Conservation (phyloP, 2,888 invertebrate species). For the Craniophora ligustri region DNA sequence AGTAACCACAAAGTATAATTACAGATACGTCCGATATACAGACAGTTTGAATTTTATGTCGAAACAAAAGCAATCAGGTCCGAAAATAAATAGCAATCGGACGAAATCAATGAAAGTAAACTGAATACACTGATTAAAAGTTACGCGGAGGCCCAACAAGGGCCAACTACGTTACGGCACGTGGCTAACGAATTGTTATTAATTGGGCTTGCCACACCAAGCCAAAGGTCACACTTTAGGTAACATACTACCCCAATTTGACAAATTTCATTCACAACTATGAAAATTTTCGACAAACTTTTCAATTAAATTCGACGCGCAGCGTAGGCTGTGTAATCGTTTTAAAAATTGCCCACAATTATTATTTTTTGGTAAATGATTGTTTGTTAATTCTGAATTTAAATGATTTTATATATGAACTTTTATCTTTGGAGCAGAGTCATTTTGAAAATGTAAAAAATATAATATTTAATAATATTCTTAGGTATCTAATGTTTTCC, state of each 20-base stretch:
- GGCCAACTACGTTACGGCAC: conserved; percentile 18
- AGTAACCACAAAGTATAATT: conserved; percentile 1
- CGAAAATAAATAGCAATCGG: conserved; percentile 34
- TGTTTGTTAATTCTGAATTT: conserved; percentile 29
- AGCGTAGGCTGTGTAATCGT: conserved; percentile 31
- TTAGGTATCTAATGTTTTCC: too few relatives aligned
- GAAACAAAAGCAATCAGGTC: conserved; percentile 36
- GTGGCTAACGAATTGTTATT: conserved; percentile 56
- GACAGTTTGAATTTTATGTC: conserved; percentile 30
- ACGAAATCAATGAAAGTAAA: conserved; percentile 50
- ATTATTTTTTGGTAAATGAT: conserved; percentile 46
- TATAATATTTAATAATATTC: conserved; percentile 39
- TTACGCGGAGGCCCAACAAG: conserved; percentile 40
- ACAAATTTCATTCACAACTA: conserved; percentile 40
- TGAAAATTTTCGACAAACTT: conserved; percentile 44
- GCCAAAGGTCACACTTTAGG: conserved; percentile 29
- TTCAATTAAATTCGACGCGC: conserved; percentile 43
- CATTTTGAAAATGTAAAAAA: conserved; percentile 24
- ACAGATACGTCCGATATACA: conserved; percentile 5
- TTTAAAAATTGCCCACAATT: conserved; percentile 47
- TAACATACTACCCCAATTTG: conserved; percentile 35
- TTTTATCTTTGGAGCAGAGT: conserved; percentile 23
- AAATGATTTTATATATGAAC: conserved; percentile 35
- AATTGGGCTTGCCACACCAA: conserved; percentile 53
- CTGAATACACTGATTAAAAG: conserved; percentile 60